Percentiles rank a stretch among this genome's conserved stretches.
These are phyloP conservation scores for Dusona sp. DNA, from an alignment of 2,888 invertebrate species.

Conservation along the genomic window DNA sequence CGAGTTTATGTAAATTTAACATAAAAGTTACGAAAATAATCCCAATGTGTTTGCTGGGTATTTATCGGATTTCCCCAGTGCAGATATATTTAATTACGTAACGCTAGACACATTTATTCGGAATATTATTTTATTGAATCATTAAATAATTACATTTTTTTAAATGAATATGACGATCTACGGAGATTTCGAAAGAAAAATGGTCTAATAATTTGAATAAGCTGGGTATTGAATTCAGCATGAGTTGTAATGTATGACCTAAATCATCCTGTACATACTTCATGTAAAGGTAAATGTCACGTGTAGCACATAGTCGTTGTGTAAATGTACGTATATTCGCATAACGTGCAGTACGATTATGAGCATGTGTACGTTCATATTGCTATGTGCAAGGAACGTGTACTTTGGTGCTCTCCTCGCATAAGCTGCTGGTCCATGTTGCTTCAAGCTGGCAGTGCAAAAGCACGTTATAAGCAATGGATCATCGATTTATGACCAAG, in stretches of 20 bases:
- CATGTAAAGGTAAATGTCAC: conserved; percentile 17
- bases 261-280: background rate
- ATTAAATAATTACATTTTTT: background rate
- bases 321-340: conserved; percentile 46
- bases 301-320: conserved; percentile 36
- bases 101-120: background rate
- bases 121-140: background rate
- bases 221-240: background rate
- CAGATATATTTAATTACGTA: background rate
- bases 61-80: background rate
- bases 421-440: conserved; percentile 24
- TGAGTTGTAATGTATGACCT: background rate
- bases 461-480: conserved; percentile 50
- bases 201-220: background rate
- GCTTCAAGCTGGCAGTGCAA: conserved; percentile 27
- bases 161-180: background rate
- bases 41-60: too few relatives aligned
- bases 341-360: conserved; percentile 54
- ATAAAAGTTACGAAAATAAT: too few relatives aligned
- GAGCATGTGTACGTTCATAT: conserved; percentile 48
- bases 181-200: background rate
- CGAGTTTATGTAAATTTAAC: too few relatives aligned
- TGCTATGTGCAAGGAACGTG: conserved; percentile 55
- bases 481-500: conserved; percentile 46
- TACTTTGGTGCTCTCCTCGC: conserved; percentile 22